These are phyloP conservation scores for Lepus oiostolus DNA, from an alignment of 2,797 vertebrate genomes.

Conservation along the genomic window DNA sequence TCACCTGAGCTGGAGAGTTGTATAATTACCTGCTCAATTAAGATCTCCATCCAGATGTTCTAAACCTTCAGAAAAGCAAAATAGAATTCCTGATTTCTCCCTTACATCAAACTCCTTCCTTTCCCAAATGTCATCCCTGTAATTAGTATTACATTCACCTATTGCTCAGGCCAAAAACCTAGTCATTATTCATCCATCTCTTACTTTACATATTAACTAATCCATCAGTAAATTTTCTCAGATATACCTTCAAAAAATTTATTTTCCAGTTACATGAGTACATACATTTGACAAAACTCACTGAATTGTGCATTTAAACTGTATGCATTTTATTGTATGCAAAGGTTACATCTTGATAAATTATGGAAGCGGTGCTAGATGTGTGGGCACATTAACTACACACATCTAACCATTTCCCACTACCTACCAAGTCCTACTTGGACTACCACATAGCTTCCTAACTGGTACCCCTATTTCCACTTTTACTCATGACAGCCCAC, in stretches of 20 bases:
- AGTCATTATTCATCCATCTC: neutral
- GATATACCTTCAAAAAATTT: neutral
- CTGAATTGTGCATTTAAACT: neutral
- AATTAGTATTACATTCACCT: constrained; percentile 52
- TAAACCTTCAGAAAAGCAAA: constrained; percentile 62
- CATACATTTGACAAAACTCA: constrained; percentile 54
- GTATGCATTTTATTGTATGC: constrained; percentile 5
- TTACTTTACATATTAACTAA: constrained; percentile 17
- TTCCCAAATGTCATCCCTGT: neutral
- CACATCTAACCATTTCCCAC: constrained; percentile 43
- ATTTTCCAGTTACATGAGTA: constrained; percentile 39
- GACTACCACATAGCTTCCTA: constrained; percentile 1
- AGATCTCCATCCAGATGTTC: constrained; percentile 30
- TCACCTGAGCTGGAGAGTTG: neutral
- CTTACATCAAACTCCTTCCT: constrained; percentile 22
- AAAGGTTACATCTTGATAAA: constrained; percentile 14
- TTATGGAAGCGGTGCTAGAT: neutral
- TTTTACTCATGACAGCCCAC: constrained; percentile 32
- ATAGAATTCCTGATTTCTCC: constrained; percentile 23
- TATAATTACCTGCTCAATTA: constrained; percentile 61
- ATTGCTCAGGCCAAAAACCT: neutral
- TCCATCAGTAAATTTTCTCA: neutral
- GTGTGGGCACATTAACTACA: neutral
- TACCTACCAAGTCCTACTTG: neutral
- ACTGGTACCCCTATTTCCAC: neutral